These are phyloP conservation scores for Cepaea nemoralis DNA, from an alignment of 1,140 invertebrate species.

Conservation along the genomic window DNA sequence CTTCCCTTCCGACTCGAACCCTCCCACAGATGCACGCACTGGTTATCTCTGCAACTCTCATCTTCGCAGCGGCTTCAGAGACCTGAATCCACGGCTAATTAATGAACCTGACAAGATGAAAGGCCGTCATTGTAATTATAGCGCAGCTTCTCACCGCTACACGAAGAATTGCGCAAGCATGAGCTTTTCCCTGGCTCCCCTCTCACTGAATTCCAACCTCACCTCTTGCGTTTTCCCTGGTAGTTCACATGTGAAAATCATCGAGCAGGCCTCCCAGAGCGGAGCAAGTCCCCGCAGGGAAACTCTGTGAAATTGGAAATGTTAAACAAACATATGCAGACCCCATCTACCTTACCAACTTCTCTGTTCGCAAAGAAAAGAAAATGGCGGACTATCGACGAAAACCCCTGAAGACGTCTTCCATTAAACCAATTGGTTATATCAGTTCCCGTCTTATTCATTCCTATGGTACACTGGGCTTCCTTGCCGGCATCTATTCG, in stretches of 20 bases:
- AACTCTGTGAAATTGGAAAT: conserved; percentile 3
- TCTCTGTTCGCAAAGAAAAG: neutral
- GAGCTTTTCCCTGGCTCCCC: neutral
- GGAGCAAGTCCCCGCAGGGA: neutral
- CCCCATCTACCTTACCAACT: neutral
- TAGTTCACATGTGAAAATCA: neutral
- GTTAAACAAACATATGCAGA: neutral
- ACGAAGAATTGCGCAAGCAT: neutral
- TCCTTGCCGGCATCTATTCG: neutral
- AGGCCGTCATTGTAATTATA: neutral
- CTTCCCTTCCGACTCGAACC: neutral
- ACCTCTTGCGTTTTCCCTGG: no score
- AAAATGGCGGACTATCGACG: neutral
- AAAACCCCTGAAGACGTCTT: neutral
- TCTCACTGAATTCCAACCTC: no score
- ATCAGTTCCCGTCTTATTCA: neutral
- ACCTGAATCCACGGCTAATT: neutral
- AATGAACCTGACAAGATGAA: conserved; percentile 9
- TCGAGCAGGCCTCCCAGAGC: neutral
- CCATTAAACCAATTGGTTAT: neutral
- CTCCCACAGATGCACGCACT: neutral
- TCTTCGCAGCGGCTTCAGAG: neutral
- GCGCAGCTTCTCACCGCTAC: neutral
- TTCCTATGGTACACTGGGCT: neutral
- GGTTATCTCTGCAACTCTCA: neutral